Evolutionary conservation across 2,888 invertebrate genomes (phyloP).

Genomic region (Macaria liturata): DNA sequence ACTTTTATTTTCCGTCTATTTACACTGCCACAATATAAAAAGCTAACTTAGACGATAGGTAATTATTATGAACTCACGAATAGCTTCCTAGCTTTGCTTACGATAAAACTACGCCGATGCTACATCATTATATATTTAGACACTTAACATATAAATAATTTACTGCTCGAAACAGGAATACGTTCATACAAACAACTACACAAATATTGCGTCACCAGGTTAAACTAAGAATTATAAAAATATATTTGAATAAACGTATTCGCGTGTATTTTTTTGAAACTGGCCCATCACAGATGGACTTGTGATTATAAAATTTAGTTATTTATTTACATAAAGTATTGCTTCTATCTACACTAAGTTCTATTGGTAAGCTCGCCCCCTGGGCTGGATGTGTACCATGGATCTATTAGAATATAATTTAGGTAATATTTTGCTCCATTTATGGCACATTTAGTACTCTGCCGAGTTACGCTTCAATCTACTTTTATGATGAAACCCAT

Average conservation of each 20-base stretch:
- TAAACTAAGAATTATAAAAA: slow-evolving; percentile 2
- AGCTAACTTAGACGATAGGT: slow-evolving; percentile 34
- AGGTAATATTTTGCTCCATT: slow-evolving; percentile 20
- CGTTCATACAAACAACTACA: slow-evolving; percentile 39
- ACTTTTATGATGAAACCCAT: too few relatives aligned
- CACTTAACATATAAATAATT: slow-evolving; percentile 62
- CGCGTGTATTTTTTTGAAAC: slow-evolving; percentile 8
- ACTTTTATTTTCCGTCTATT: slow-evolving; percentile 54
- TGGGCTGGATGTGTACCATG: slow-evolving; percentile 24
- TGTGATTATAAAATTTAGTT: slow-evolving; percentile 50
- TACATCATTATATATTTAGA: slow-evolving; percentile 42
- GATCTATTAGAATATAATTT: slow-evolving; percentile 15
- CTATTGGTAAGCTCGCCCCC: slow-evolving; percentile 53
- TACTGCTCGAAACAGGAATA: slow-evolving; percentile 48
- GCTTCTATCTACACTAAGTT: slow-evolving; percentile 56
- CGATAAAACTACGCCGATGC: slow-evolving; percentile 31
- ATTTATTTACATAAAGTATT: slow-evolving; percentile 56
- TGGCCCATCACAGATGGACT: slow-evolving; percentile 57
- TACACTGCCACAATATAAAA: slow-evolving; percentile 64
- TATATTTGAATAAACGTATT: slow-evolving; percentile 28
- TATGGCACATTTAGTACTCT: slow-evolving; percentile 33
- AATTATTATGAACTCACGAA: slow-evolving; percentile 61
- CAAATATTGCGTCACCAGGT: slow-evolving; percentile 13
- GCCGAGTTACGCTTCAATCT: slow-evolving; percentile 3
- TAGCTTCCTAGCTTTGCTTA: slow-evolving; percentile 47